phyloP scores from a whole-genome alignment of 1,140 invertebrate genomes.

The Temnothorax nylanderi region DNA sequence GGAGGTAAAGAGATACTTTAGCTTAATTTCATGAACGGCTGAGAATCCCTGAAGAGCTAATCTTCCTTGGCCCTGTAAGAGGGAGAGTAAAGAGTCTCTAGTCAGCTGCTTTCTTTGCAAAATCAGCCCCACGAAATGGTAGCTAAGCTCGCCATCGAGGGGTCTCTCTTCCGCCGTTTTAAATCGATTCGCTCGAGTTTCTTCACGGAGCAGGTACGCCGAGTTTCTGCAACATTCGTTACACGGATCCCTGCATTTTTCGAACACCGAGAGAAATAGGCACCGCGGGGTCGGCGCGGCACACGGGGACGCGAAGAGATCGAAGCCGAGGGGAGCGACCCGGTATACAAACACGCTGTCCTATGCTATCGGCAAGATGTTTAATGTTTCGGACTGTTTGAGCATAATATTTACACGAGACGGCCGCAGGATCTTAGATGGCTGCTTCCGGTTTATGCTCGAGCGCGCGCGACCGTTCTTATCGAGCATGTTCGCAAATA shows the following conservation, averaged over 20 bases:
- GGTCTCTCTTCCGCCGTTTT: slow-evolving; percentile 76
- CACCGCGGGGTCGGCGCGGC: not conserved
- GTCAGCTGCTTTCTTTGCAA: slow-evolving; percentile 84
- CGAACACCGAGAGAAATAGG: slow-evolving; percentile 37
- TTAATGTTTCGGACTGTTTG: slow-evolving; percentile 79
- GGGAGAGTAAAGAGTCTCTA: slow-evolving; percentile 76
- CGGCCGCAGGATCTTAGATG: slow-evolving; percentile 64
- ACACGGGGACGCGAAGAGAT: slow-evolving; percentile 15
- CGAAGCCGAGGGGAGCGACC: slow-evolving; percentile 31
- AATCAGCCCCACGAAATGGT: slow-evolving; percentile 75
- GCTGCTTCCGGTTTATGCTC: slow-evolving; percentile 67
- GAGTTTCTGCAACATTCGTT: slow-evolving; percentile 38
- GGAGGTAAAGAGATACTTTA: not conserved
- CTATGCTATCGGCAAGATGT: slow-evolving; percentile 76
- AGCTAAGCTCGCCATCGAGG: slow-evolving; percentile 58
- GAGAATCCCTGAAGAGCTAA: slow-evolving; percentile 79
- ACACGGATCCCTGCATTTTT: slow-evolving; percentile 46
- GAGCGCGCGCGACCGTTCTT: slow-evolving; percentile 46
- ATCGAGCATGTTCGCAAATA: slow-evolving; percentile 68
- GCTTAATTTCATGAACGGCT: slow-evolving; percentile 50
- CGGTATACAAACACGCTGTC: slow-evolving; percentile 72
- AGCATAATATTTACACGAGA: slow-evolving; percentile 80
- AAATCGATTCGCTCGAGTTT: slow-evolving; percentile 84
- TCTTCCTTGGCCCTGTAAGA: slow-evolving; percentile 65
- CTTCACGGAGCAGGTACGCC: slow-evolving; percentile 79